These are phyloP conservation scores for Listrodromus nycthemerus DNA, from an alignment of 2,888 invertebrate genomes.

Conservation along the genomic window DNA sequence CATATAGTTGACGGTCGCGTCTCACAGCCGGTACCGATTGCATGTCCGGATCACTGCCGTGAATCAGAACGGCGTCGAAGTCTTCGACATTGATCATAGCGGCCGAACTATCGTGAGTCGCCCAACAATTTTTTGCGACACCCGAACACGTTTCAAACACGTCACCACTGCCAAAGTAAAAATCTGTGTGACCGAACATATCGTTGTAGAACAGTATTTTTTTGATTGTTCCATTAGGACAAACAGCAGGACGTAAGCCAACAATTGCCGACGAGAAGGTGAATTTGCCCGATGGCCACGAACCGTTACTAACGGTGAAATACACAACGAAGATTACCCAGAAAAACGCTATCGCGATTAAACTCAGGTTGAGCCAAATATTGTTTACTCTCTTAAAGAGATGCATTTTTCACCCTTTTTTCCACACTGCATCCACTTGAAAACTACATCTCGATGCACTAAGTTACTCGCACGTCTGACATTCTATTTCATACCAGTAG, in stretches of 20 bases:
- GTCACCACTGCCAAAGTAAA: slow-evolving; percentile 74
- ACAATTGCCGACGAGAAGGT: neutral
- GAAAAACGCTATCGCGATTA: slow-evolving; percentile 54
- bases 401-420: slow-evolving; percentile 38
- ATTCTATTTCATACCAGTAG: neutral
- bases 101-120: slow-evolving; percentile 82
- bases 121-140: slow-evolving; percentile 84
- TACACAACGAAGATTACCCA: slow-evolving; percentile 64
- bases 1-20: slow-evolving; percentile 84
- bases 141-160: slow-evolving; percentile 72
- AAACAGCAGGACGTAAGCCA: neutral
- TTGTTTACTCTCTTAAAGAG: slow-evolving; percentile 32
- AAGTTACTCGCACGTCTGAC: neutral
- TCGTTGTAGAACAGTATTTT: slow-evolving; percentile 79
- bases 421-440: neutral
- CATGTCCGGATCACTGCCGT: slow-evolving; percentile 81
- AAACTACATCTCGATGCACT: neutral
- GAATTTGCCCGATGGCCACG: slow-evolving; percentile 27
- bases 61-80: slow-evolving; percentile 86
- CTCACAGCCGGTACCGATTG: slow-evolving; percentile 81
- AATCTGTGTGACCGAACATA: slow-evolving; percentile 75
- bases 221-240: slow-evolving; percentile 56
- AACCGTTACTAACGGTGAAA: slow-evolving; percentile 58
- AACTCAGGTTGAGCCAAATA: slow-evolving; percentile 52
- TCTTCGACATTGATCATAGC: slow-evolving; percentile 79